Evolutionary conservation across 37 sponge, comb jelly and placozoan species (phyloP).

Genomic region (Ianthella basta): DNA sequence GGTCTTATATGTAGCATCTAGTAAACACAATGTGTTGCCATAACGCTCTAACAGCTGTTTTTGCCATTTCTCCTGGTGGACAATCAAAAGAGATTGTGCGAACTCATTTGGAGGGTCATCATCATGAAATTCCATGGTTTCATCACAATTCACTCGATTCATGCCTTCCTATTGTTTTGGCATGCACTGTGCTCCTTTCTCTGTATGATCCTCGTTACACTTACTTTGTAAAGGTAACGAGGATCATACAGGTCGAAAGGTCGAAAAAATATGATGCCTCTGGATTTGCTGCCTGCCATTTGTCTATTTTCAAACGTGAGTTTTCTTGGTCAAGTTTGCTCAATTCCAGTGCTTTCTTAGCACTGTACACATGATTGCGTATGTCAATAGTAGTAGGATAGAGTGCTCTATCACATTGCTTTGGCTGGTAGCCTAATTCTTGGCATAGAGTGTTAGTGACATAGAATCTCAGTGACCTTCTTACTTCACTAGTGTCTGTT

Average conservation of each 20-base stretch:
- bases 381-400: conserved; percentile 41
- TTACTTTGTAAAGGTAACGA: too few species aligned
- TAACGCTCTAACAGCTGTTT: conserved; percentile 35
- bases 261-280: conserved; percentile 29
- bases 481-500: conserved; percentile 25
- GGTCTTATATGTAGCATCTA: conserved; percentile 52
- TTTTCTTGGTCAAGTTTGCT: conserved; percentile 55
- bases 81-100: conserved; percentile 26
- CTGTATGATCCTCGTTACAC: conserved; percentile 44
- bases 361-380: conserved; percentile 41
- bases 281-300: conserved; percentile 26
- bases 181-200: background rate
- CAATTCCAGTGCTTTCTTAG: conserved; percentile 32
- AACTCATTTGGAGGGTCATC: background rate
- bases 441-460: background rate
- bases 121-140: too few species aligned
- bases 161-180: too few species aligned
- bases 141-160: too few species aligned
- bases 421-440: conserved; percentile 1
- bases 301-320: conserved; percentile 27
- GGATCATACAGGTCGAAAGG: too few species aligned
- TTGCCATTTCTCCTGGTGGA: conserved; percentile 65
- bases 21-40: conserved; percentile 38
- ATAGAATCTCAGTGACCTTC: background rate
- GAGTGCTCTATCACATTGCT: background rate